Conservation (phyloP, 1,140 invertebrate species). For the Globodera ellingtonae region DNA sequence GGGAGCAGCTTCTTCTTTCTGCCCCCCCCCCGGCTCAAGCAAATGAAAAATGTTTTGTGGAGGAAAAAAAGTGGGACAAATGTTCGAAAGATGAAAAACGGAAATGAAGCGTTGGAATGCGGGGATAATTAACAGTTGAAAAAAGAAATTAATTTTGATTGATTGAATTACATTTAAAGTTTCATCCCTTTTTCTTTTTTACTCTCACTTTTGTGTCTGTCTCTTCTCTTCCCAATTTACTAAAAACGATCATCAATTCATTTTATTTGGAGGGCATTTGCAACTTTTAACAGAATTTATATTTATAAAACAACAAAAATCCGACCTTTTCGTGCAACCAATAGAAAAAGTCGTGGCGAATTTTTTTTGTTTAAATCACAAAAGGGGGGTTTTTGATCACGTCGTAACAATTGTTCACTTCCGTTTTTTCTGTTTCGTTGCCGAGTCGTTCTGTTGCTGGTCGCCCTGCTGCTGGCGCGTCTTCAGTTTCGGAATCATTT, state of each 20-base stretch:
- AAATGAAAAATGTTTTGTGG: no score
- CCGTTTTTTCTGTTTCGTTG: not conserved
- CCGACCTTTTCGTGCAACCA: not conserved
- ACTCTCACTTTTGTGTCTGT: no score
- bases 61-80: no score
- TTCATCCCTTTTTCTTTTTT: no score
- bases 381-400: not conserved
- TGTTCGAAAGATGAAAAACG: no score
- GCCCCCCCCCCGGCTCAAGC: no score
- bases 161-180: no score
- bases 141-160: no score
- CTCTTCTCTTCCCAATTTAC: no score
- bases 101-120: no score
- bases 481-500: slow-evolving; percentile 89
- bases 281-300: not conserved
- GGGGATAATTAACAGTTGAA: no score
- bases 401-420: not conserved
- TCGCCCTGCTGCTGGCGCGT: slow-evolving; percentile 65
- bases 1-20: no score
- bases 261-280: not conserved
- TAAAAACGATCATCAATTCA: not conserved
- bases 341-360: not conserved
- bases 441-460: not conserved
- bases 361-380: not conserved
- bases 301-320: not conserved